Conservation (phyloP, 2,888 invertebrate species). For the Allygus modestus region DNA sequence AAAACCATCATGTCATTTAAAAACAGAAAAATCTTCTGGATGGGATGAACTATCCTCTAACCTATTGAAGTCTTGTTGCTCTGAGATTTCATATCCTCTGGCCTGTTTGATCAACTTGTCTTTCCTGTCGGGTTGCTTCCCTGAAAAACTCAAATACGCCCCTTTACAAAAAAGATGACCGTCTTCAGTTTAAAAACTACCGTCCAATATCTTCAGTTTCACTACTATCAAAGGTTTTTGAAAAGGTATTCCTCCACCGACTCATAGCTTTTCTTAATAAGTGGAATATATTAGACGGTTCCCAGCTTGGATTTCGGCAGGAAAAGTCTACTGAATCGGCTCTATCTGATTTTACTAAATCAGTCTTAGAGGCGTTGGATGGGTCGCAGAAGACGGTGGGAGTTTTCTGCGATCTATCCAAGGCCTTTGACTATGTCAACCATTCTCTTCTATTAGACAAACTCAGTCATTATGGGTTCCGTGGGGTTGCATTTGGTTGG, state of each 20-base stretch:
- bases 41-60: conserved; percentile 14
- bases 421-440: conserved; percentile 32
- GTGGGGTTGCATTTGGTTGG: background rate
- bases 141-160: conserved; percentile 13
- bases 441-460: conserved; percentile 24
- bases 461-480: conserved; percentile 11
- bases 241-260: conserved; percentile 31
- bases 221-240: conserved; percentile 45
- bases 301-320: conserved; percentile 36
- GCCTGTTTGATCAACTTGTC: no score
- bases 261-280: conserved; percentile 15
- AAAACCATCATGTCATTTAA: background rate
- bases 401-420: conserved; percentile 42
- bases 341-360: conserved; percentile 14
- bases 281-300: background rate
- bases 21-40: background rate
- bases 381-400: conserved; percentile 37
- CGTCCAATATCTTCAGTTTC: conserved; percentile 36
- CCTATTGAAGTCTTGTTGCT: no score
- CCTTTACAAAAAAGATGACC: conserved; percentile 14
- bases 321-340: conserved; percentile 39
- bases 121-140: no score
- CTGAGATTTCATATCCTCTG: no score
- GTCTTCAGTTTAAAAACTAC: conserved; percentile 30
- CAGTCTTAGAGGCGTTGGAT: conserved; percentile 54